Evolutionary conservation across 1,140 invertebrate genomes (phyloP).

Genomic region (Platorchestia sp.): DNA sequence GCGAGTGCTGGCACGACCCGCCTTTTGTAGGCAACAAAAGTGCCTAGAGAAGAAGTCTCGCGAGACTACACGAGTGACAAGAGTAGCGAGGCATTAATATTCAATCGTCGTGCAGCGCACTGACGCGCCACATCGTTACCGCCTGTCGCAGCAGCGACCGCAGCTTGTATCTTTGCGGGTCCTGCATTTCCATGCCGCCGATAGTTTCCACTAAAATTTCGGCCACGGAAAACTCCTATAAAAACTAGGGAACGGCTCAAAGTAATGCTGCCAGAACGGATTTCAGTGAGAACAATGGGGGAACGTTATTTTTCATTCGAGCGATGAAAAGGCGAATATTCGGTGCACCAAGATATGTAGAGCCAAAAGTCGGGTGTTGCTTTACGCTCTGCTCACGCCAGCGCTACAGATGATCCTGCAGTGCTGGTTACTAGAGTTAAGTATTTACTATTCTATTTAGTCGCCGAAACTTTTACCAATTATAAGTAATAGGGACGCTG

Average conservation of each 20-base stretch:
- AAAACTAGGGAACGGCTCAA: background rate
- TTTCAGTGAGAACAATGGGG: background rate
- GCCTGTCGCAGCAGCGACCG: conserved; percentile 28
- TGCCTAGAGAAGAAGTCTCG: conserved; percentile 44
- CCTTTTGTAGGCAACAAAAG: conserved; percentile 44
- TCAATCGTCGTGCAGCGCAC: conserved; percentile 47
- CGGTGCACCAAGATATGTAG: background rate
- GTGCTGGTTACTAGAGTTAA: background rate
- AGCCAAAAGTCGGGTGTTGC: background rate
- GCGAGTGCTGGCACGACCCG: background rate
- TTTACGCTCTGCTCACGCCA: background rate
- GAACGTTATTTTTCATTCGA: background rate
- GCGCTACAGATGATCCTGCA: background rate
- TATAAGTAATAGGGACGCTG: background rate
- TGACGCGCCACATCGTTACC: conserved; percentile 48
- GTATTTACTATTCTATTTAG: background rate
- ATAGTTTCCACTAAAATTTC: background rate
- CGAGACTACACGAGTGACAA: conserved; percentile 35
- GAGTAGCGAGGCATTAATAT: conserved; percentile 54
- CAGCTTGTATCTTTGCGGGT: background rate
- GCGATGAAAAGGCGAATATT: background rate
- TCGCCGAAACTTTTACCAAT: background rate
- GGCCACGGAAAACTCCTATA: background rate
- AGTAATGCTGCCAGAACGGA: background rate
- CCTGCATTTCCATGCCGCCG: background rate